Base-by-base conservation (phyloP, 2,113 vertebrate genomes). In the Mus pahari region DNA sequence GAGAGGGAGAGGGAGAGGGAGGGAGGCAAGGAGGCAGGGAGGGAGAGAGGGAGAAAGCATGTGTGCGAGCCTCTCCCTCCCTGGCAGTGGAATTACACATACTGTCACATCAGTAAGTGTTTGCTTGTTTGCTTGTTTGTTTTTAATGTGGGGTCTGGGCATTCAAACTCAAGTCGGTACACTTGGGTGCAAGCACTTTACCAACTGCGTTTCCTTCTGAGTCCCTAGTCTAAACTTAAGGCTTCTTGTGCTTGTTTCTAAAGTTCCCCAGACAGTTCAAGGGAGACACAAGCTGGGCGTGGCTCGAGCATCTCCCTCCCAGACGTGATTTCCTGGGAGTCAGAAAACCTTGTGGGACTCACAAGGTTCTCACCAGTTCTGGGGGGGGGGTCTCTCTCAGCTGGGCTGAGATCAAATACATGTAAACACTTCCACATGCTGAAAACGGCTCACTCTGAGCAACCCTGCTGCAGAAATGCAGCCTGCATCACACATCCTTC, bases 401-500 rank as follows among this genome's bases (percentile, higher is more conserved):
- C 82, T 81, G 22, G 92, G 66, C 20, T n/a, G 8, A 88, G 92
- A n/a, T 45, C n/a, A 84, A 89, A 95, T 4, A 92, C 33, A 84
- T 48, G 89, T 77, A 33, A 74, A 60, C n/a, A 45, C 60, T 60
- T 60, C 55, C 7, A 11, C 28, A 36, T n/a, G 66, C 55, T 95
- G 48, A 68, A 78, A 89, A 58, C 3, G 24, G 36, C 50, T 48
- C 77, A 33, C n/a, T 26, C 12, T 39, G 45, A 73, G 39, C 7
- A 39, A 39, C 81, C 39, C 3, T 70, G 70, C 11, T 42, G 28
- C 45, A 77, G 42, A 90, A 62, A 31, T 58, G 1, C 42, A 94
- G 64, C 89, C 77, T 14, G 39, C 48, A 73, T 75, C 16, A 0
- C 42, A 70, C 75, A 50, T 50, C 90, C 81, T 89, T 89, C 39